A percentile compares a stretch with the other conserved stretches of the same genome.
phyloP scores from a whole-genome alignment of 1,140 invertebrate genomes.

The Apis mellifera region Amel_HAv3.1 CM009941.2:1436001-1436500 shows the following conservation, averaged over 20 bases:
- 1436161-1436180: background rate
- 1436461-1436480: no score
- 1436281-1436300: no score
- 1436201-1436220: background rate
- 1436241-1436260: background rate
- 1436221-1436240: background rate
- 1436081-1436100: background rate
- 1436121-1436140: background rate
- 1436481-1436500: no score
- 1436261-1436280: background rate
- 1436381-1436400: no score
- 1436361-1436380: no score
- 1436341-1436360: no score
- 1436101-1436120: background rate
- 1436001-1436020: no score
- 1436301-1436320: no score
- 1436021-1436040: background rate
- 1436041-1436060: background rate
- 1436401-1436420: no score
- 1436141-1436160: background rate
- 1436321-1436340: no score
- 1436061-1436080: background rate
- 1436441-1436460: no score
- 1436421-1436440: no score
- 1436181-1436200: background rate